Conservation (phyloP, 2,888 invertebrate genomes). For the Scrobipalpa atriplicella region DNA sequence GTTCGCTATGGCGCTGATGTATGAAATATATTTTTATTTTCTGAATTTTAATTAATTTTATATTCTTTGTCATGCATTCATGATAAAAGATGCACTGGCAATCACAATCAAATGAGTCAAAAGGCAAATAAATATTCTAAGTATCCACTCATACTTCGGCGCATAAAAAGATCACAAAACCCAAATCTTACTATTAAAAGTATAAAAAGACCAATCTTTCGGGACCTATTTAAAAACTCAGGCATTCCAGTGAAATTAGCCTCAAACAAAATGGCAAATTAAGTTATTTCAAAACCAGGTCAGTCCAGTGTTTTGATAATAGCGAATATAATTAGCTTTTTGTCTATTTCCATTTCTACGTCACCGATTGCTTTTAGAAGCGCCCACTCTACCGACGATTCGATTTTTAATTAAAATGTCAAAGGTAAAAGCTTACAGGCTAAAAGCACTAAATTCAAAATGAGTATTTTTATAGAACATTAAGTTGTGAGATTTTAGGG, state of each 20-base stretch:
- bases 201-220: too few species aligned
- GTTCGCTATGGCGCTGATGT: too few species aligned
- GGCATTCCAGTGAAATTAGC: constrained; percentile 10
- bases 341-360: constrained; percentile 47
- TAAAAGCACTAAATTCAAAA: constrained; percentile 55
- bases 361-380: constrained; percentile 51
- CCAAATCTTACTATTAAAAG: too few species aligned
- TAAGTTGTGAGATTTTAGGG: constrained; percentile 48
- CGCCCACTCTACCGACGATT: constrained; percentile 42
- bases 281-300: constrained; percentile 25
- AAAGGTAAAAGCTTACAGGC: constrained; percentile 48
- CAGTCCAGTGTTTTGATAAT: constrained; percentile 26
- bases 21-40: too few species aligned
- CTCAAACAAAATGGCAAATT: background rate
- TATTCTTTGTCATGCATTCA: too few species aligned
- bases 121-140: too few species aligned
- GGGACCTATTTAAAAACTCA: too few species aligned
- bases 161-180: too few species aligned
- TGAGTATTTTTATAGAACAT: constrained; percentile 54
- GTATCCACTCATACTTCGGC: too few species aligned
- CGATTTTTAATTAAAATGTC: constrained; percentile 56
- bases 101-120: too few species aligned
- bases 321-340: constrained; percentile 44
- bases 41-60: too few species aligned
- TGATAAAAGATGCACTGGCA: too few species aligned